Base-by-base conservation (phyloP, 2,888 invertebrate species). In the Anorthoa munda region DNA sequence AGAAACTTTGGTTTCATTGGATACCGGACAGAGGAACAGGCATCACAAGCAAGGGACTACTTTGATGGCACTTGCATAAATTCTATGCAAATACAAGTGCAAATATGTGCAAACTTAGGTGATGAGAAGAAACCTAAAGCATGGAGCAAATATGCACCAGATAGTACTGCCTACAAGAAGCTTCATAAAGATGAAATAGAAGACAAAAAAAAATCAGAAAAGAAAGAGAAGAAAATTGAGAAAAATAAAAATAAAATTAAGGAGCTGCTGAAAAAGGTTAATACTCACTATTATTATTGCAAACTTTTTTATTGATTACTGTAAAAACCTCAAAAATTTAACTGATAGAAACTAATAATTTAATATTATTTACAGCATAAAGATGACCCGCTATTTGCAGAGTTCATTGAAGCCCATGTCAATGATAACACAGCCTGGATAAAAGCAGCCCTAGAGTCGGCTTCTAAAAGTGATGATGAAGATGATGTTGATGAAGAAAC, bases 1-100 rank as follows among this genome's bases (percentile, higher is more conserved):
- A 97, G 99, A 75, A 98, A 98, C 88, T 99, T 99, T 95, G 99
- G 98, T 7, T 99, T 99, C 91, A 96, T 99, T 86, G 99, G 99
- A 12, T 99, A 97, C 93, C 97, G 98, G 90, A 97, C 97, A 31
- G 98, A 98, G 79, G 97, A 97, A 64, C 98, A 98, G 90, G 99
- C 99, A 0, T 90, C 97, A 64, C 96, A 96, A 50, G 99, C 99
- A 0, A 96, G 97, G 50, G 96, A 98, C 23, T 97, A 97, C 90
- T 98, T 99, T 84, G 97, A 99, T 93, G 98, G 98, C 75, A 97
- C 98, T 2, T 99, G 97, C 91, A 97, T 99, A 67, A 98, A 98
- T 85, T 98, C 99, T 1, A 97, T 97, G 89, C 98, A 97, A 95
- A 98, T 99, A 78, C 96, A 97, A 85, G 98, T 99, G 0, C 97